Evolutionary conservation across 1,140 invertebrate species (phyloP), one percentile per base, ranked within the genome.

Genomic region (Philotrypesis tridentata): DNA sequence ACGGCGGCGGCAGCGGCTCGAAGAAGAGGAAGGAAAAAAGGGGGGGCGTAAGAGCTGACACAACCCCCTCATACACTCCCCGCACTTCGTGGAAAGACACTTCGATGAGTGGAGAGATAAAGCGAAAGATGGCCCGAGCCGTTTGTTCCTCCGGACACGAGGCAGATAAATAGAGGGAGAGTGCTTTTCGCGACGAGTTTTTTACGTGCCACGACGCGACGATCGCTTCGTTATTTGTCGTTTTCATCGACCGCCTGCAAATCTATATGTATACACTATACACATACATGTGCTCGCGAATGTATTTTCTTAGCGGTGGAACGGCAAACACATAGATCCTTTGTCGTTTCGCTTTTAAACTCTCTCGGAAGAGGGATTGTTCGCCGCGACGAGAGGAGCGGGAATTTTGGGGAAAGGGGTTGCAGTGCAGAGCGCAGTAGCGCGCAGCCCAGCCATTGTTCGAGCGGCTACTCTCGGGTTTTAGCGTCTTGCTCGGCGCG

Each of bases 81-180:
- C 23, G 61, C 63, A 61, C 37, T 67, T 31, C 63, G 12, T 14
- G 2, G 48, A 67, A n/a, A 31, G 25, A 67, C 25, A 31, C 61
- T 65, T 65, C 61, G 61, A 65, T 65, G 61, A 65, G 61, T 9
- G 9, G 21, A 5, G n/a, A 25, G 21, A n/a, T 55, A 43, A 25
- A 70, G 61, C 2, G 27, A 37, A 70, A 12, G n/a, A 31, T 40
- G 68, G n/a, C n/a, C 48, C 29, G 21, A 11, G 4, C 12, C 70
- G 55, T 74, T 80, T 80, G 61, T 73, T 67, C 67, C n/a, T 14
- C 9, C 68, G 68, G 68, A 27, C 33, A n/a, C 48, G 70, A 74
- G 67, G 71, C 29, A 48, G 74, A 82, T 40, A 82, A 82, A 82
- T 76, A 70, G 43, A 75, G 73, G 27, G n/a, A 40, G 55, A 76